A percentile compares a stretch with the other conserved stretches of the same genome.
These are phyloP conservation scores for Achatina immaculata DNA, from an alignment of 1,140 invertebrate species.

Conservation along the genomic window DNA sequence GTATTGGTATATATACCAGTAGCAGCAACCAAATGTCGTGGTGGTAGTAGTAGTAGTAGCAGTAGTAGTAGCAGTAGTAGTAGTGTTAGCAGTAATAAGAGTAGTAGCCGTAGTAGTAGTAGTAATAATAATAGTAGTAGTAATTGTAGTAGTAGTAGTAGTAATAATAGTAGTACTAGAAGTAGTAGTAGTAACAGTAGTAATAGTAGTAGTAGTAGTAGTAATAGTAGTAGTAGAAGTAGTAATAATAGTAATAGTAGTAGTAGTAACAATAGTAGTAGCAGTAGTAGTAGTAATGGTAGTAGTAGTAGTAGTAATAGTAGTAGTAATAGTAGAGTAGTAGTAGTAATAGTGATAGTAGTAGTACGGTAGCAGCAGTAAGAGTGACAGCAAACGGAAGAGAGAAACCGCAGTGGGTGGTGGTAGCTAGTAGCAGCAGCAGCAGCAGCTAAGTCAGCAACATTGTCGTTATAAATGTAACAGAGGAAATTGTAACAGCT, in stretches of 20 bases:
- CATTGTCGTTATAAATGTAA: background rate
- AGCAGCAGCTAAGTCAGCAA: background rate
- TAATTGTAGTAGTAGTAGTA: background rate
- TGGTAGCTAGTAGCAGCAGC: no score
- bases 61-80: no score
- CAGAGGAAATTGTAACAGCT: background rate
- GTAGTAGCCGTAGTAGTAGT: no score
- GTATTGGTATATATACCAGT: no score
- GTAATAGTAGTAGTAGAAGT: conserved; percentile 16
- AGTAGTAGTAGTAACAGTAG: conserved; percentile 25
- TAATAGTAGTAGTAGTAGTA: conserved; percentile 25
- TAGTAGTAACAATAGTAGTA: conserved; percentile 22
- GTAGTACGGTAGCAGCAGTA: background rate
- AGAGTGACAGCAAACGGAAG: no score
- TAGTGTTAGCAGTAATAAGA: no score
- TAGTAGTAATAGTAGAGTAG: background rate
- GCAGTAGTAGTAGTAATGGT: background rate
- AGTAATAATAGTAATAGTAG: conserved; percentile 5
- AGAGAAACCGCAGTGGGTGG: no score
- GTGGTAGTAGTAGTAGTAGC: no score
- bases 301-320: background rate
- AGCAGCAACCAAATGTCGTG: no score
- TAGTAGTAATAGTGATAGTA: background rate
- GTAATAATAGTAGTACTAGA: conserved; percentile 12
- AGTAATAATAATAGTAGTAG: background rate